These are phyloP conservation scores for Myotis findleyi DNA, from an alignment of 2,797 vertebrate species.

Conservation along the genomic window DNA sequence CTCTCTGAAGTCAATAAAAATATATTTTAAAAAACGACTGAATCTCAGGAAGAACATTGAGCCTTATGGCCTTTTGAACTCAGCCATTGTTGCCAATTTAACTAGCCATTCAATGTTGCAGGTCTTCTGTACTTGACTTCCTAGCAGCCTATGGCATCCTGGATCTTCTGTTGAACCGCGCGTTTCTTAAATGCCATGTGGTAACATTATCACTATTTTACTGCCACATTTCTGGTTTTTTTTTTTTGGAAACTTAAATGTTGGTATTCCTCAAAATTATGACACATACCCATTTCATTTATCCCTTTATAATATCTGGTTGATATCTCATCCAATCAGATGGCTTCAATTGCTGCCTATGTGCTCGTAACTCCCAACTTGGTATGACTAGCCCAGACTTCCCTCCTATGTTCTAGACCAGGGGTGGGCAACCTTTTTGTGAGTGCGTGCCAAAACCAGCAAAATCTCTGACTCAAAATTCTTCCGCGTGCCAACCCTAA, in stretches of 20 bases:
- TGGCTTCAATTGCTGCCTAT: not conserved
- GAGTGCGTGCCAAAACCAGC: too few species aligned
- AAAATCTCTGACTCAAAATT: too few species aligned
- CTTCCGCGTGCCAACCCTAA: too few species aligned
- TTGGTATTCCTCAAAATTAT: not conserved
- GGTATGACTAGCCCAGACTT: not conserved
- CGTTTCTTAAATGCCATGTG: not conserved
- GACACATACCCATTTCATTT: not conserved
- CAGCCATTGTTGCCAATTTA: not conserved
- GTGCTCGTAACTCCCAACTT: not conserved
- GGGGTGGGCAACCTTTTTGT: too few species aligned
- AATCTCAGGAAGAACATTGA: not conserved
- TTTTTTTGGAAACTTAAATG: not conserved
- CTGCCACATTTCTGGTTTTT: not conserved
- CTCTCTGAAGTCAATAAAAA: too few species aligned
- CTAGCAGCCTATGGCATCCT: accelerated
- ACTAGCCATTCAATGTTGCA: accelerated
- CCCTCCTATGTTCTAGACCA: not conserved
- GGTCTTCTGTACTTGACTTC: not conserved
- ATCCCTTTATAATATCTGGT: not conserved
- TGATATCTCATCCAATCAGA: not conserved
- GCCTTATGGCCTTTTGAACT: not conserved
- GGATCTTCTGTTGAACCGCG: not conserved
- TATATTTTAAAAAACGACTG: not conserved
- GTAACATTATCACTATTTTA: not conserved